Evolutionary conservation across 2,797 vertebrate species (phyloP).

Genomic region (Gobionotothen gibberifrons): DNA sequence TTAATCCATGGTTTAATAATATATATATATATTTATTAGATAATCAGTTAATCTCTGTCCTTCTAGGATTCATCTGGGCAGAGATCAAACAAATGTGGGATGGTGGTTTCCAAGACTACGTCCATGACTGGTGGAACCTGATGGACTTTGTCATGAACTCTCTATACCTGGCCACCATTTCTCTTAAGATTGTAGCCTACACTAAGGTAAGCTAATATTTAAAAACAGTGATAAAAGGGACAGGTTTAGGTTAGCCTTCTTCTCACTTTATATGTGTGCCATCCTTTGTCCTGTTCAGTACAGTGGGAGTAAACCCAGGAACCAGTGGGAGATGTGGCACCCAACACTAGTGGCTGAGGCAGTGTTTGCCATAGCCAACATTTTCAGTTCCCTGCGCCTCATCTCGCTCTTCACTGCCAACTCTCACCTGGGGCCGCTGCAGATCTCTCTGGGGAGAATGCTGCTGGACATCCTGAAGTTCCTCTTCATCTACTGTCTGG

Average conservation of each 20-base stretch:
- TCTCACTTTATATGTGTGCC: background rate
- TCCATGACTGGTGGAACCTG: constrained; percentile 99
- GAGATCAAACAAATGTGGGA: constrained; percentile 99
- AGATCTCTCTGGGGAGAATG: constrained; percentile 98
- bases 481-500: constrained; percentile 98
- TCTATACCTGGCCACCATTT: constrained; percentile 97
- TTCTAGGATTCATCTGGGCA: constrained; percentile 97
- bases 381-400: constrained; percentile 97
- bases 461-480: constrained; percentile 98
- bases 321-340: constrained; percentile 97
- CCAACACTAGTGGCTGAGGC: constrained; percentile 97
- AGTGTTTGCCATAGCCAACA: constrained; percentile 97
- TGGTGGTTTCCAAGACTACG: constrained; percentile 96
- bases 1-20: background rate
- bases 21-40: background rate
- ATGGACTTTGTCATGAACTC: constrained; percentile 99
- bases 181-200: constrained; percentile 96
- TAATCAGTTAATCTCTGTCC: constrained; percentile 19
- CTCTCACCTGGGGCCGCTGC: constrained; percentile 97
- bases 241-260: background rate
- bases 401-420: constrained; percentile 99
- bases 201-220: constrained; percentile 86
- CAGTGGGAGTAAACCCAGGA: constrained; percentile 85
- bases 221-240: background rate
- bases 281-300: constrained; percentile 83